These are phyloP conservation scores for Drosophila nr. perissopoda DNA, from an alignment of 2,888 invertebrate species.

Conservation along the genomic window DNA sequence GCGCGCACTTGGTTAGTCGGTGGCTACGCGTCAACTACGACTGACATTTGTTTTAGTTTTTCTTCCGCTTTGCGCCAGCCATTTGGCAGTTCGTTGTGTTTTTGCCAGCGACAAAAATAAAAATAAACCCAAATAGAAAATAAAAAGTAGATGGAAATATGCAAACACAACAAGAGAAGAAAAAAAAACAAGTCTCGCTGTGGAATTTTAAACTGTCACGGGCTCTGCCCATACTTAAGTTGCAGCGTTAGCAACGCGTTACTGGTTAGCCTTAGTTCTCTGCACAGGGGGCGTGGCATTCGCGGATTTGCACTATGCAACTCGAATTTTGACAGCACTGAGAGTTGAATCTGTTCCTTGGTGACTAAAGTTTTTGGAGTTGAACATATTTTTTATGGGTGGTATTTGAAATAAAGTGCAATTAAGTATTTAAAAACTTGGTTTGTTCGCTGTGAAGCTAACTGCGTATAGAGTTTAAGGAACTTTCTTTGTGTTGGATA, in stretches of 20 bases:
- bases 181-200: constrained; percentile 37
- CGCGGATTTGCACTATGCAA: constrained; percentile 14
- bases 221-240: constrained; percentile 59
- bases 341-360: neutral
- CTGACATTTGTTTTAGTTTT: constrained; percentile 81
- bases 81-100: constrained; percentile 77
- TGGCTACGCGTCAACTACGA: constrained; percentile 79
- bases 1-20: constrained; percentile 36
- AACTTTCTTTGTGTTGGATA: neutral
- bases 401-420: neutral
- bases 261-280: constrained; percentile 4
- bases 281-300: constrained; percentile 3
- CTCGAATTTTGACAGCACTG: constrained; percentile 1
- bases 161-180: constrained; percentile 45
- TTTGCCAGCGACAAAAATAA: constrained; percentile 46
- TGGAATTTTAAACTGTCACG: constrained; percentile 70
- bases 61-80: constrained; percentile 79
- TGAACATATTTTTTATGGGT: neutral
- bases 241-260: constrained; percentile 24
- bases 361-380: neutral
- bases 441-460: neutral
- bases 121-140: constrained; percentile 21
- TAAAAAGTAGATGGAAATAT: constrained; percentile 52
- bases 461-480: neutral
- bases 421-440: neutral